These are phyloP conservation scores for Melieria picta DNA, from an alignment of 2,888 invertebrate genomes.

Conservation along the genomic window DNA sequence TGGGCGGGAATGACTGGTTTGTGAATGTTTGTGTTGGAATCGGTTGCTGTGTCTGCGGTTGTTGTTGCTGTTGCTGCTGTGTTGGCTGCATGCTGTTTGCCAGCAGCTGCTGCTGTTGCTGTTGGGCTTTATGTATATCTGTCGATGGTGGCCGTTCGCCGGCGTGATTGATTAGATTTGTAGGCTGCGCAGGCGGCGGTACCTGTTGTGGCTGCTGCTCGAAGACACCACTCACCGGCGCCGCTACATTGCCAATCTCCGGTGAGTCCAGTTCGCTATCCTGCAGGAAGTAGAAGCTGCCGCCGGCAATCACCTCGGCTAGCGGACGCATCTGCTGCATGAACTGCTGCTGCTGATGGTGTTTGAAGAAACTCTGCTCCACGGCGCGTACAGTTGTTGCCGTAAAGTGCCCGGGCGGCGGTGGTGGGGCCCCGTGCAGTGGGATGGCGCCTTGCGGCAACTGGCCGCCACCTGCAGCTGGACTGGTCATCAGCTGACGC, in stretches of 20 bases:
- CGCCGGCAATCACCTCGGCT: conserved; percentile 79
- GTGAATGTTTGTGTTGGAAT: conserved; percentile 88
- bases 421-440: conserved; percentile 42
- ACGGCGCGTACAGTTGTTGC: conserved; percentile 73
- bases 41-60: conserved; percentile 63
- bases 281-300: conserved; percentile 85
- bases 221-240: conserved; percentile 43
- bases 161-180: conserved; percentile 44
- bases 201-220: conserved; percentile 48
- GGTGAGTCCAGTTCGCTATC: conserved; percentile 89
- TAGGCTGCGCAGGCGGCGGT: conserved; percentile 39
- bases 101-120: conserved; percentile 41
- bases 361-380: conserved; percentile 74
- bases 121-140: conserved; percentile 27
- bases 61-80: conserved; percentile 36
- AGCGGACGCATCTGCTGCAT: conserved; percentile 73
- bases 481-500: conserved; percentile 50
- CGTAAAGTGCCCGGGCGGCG: conserved; percentile 62
- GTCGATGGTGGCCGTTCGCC: conserved; percentile 4
- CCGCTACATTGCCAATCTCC: conserved; percentile 60
- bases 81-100: conserved; percentile 31
- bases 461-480: conserved; percentile 43
- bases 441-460: conserved; percentile 41
- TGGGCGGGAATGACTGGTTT: conserved; percentile 78
- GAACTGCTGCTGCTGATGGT: conserved; percentile 74